A percentile compares a stretch with the other conserved stretches of the same genome.
Evolutionary conservation across 2,888 invertebrate genomes (phyloP).

Genomic region (Tholera decimalis): DNA sequence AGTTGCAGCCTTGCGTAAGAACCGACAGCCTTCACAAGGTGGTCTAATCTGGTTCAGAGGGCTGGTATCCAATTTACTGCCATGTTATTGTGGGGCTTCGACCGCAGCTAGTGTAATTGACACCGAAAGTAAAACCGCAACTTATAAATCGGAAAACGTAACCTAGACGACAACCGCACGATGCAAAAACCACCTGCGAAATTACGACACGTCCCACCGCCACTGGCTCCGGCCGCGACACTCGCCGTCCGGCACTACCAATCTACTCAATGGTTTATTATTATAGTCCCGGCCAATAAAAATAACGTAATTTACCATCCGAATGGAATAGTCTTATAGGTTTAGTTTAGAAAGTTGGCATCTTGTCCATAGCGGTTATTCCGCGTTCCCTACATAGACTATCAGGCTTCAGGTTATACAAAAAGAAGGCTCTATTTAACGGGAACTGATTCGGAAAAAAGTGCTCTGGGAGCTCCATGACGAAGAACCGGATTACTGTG

Average conservation of each 20-base stretch:
- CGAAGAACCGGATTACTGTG: conserved; percentile 87
- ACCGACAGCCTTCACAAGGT: conserved; percentile 82
- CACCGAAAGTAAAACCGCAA: conserved; percentile 85
- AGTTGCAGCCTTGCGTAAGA: conserved; percentile 77
- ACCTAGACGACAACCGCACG: conserved; percentile 73
- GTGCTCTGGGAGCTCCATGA: conserved; percentile 80
- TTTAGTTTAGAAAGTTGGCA: conserved; percentile 91
- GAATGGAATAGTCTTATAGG: conserved; percentile 84
- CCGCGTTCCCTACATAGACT: conserved; percentile 85
- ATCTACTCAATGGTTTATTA: conserved; percentile 85
- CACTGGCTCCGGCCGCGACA: conserved; percentile 63
- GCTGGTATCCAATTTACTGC: conserved; percentile 88
- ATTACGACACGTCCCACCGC: conserved; percentile 77
- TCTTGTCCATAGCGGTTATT: conserved; percentile 89
- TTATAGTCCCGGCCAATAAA: conserved; percentile 84
- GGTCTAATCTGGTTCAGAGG: conserved; percentile 85
- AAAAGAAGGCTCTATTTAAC: conserved; percentile 88
- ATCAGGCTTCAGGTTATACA: conserved; percentile 80
- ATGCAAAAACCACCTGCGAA: conserved; percentile 77
- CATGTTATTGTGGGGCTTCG: conserved; percentile 84
- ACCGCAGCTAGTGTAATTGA: conserved; percentile 87
- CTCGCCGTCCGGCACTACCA: conserved; percentile 73
- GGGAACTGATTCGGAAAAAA: conserved; percentile 85
- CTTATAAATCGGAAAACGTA: conserved; percentile 81
- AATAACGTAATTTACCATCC: conserved; percentile 86